Base-by-base conservation (phyloP, 2,797 vertebrate species). In the Neomorphus geoffroyi region DNA sequence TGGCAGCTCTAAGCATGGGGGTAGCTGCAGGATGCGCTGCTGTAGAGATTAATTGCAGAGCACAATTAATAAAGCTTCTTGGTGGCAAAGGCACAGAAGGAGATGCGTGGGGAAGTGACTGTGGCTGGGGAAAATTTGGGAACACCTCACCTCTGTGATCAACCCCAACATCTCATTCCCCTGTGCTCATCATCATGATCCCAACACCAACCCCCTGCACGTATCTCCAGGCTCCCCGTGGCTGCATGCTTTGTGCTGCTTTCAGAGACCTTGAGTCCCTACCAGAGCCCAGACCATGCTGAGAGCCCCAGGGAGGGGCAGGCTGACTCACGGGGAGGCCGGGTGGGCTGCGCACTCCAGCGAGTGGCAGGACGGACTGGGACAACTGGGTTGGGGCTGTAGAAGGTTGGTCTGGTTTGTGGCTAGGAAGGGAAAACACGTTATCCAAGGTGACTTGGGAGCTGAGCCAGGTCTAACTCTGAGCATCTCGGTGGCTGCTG, bases 351-450 rank as follows among this genome's bases (percentile, higher is more conserved):
- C 28, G 97, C 92, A 7, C 98, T 94, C 99, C 99, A 99, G 58
- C 98, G 98, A 82, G 98, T 98, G n/a, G 98, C 95, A 28, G 98
- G 96, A 64, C 98, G 98, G 66, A 99, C 84, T 11, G 98, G 97
- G 74, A 98, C 97, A 74, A 98, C 93, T 1, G 98, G 87, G 88
- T 96, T 97, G 51, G 98, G 97, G 39, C 92, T 94, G 14, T 98
- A 98, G 97, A 97, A 98, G 3, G 97, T 45, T 65, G 97, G 74
- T 94, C 98, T 98, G 80, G 96, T 96, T 84, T 98, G 98, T 94
- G 99, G 98, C 98, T 99, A 81, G 28, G 64, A 35, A 88, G 90
- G 90, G 88, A 92, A 61, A 92, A 82, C 46, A 88, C 6, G 2
- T 82, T 19, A 53, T 13, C 43, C 9, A 33, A 21, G 10, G 4